These are phyloP conservation scores for Lithophane socia DNA, from an alignment of 2,888 invertebrate species.

Conservation along the genomic window DNA sequence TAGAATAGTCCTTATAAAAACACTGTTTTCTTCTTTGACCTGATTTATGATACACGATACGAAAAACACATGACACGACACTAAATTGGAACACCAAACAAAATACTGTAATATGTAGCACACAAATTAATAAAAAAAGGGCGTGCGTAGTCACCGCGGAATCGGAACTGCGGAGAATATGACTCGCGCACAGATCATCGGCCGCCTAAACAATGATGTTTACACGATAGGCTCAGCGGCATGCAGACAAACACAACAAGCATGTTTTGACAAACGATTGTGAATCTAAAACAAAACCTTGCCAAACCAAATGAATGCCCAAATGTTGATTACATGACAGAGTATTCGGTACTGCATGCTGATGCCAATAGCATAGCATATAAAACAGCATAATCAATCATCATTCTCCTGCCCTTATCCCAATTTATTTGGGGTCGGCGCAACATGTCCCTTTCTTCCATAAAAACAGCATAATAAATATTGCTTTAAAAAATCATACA, in stretches of 20 bases:
- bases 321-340: conserved; percentile 45
- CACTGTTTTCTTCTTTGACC: conserved; percentile 1
- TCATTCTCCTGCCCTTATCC: no score
- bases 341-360: conserved; percentile 6
- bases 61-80: neutral
- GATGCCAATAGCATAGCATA: no score
- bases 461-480: no score
- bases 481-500: no score
- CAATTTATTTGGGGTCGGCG: no score
- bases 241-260: conserved; percentile 58
- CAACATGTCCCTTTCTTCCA: no score
- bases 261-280: conserved; percentile 22
- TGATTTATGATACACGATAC: conserved; percentile 12
- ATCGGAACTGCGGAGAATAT: conserved; percentile 38
- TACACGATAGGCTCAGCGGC: conserved; percentile 50
- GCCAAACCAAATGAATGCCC: conserved; percentile 21
- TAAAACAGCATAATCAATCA: no score
- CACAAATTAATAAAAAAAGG: conserved; percentile 27
- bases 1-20: neutral
- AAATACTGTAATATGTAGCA: conserved; percentile 2
- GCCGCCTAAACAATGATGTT: conserved; percentile 63
- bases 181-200: conserved; percentile 38
- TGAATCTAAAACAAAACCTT: conserved; percentile 54
- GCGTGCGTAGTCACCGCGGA: conserved; percentile 25
- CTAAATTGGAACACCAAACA: neutral